Evolutionary conservation across 2,113 vertebrate species (phyloP).

Genomic region (Pterophyllum scalare): DNA sequence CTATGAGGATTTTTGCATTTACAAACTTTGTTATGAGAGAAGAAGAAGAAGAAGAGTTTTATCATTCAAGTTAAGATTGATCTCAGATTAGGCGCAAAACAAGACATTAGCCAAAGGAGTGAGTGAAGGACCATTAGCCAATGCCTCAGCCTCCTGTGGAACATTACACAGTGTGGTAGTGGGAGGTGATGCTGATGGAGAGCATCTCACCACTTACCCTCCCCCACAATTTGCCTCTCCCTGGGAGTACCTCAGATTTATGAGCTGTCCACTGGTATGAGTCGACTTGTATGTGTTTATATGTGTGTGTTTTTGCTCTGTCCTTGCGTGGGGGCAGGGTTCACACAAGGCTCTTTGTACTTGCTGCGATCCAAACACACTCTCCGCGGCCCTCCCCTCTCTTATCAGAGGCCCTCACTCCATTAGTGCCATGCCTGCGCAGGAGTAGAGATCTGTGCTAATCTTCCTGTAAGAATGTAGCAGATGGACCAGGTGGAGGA

Average conservation of each 20-base stretch:
- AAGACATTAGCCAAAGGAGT: slow-evolving; percentile 19
- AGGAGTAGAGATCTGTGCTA: slow-evolving; percentile 80
- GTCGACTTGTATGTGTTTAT: slow-evolving; percentile 29
- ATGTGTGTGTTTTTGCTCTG: slow-evolving; percentile 54
- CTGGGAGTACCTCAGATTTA: slow-evolving; percentile 73
- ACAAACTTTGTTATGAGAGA: no score
- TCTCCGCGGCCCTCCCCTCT: slow-evolving; percentile 64
- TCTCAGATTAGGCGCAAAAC: neutral
- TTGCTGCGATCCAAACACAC: slow-evolving; percentile 68
- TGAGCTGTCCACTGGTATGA: slow-evolving; percentile 63
- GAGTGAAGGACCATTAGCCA: slow-evolving; percentile 69
- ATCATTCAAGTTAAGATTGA: neutral
- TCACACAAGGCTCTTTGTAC: slow-evolving; percentile 71
- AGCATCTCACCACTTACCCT: slow-evolving; percentile 67
- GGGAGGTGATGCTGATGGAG: slow-evolving; percentile 77
- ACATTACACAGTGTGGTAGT: slow-evolving; percentile 56
- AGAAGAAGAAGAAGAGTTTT: neutral
- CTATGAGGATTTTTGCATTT: no score
- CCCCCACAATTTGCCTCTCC: slow-evolving; percentile 61
- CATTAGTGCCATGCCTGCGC: slow-evolving; percentile 82
- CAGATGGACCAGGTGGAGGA: slow-evolving; percentile 78
- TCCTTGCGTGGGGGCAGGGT: slow-evolving; percentile 72
- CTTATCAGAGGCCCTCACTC: slow-evolving; percentile 82
- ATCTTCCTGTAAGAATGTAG: slow-evolving; percentile 82
- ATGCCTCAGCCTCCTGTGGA: slow-evolving; percentile 66